phyloP scores from a whole-genome alignment of 2,888 invertebrate species.

The Orthosia incerta region DNA sequence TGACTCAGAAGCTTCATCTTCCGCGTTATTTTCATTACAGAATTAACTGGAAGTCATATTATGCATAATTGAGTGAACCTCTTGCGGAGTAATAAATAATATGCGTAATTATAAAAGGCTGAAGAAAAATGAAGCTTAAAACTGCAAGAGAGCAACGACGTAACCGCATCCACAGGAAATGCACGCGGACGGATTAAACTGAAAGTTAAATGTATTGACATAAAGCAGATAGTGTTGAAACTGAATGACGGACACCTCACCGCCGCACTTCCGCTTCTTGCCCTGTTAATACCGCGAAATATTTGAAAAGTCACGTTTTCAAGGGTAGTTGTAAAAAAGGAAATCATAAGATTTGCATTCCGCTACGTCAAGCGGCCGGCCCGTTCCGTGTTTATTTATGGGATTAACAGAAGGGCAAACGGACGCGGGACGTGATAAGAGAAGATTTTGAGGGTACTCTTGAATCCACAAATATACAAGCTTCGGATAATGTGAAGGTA shows the following conservation, averaged over 20 bases:
- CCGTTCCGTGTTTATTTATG: conserved; percentile 79
- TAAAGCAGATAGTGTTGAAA: conserved; percentile 64
- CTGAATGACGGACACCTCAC: conserved; percentile 53
- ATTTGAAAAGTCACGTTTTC: conserved; percentile 79
- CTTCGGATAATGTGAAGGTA: conserved; percentile 56
- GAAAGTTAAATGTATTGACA: conserved; percentile 61
- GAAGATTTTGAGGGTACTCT: conserved; percentile 63
- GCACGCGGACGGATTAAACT: conserved; percentile 55
- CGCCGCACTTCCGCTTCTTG: conserved; percentile 72
- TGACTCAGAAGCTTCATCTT: conserved; percentile 26
- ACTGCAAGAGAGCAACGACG: conserved; percentile 13
- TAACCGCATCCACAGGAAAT: conserved; percentile 33
- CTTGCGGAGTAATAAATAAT: conserved; percentile 57
- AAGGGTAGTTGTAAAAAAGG: conserved; percentile 77
- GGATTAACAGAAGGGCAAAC: conserved; percentile 77
- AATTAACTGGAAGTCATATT: conserved; percentile 41
- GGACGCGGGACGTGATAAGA: conserved; percentile 69
- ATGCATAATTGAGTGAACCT: conserved; percentile 47
- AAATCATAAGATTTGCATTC: conserved; percentile 74
- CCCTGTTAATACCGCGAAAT: conserved; percentile 63
- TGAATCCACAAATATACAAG: conserved; percentile 49
- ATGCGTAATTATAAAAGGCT: conserved; percentile 47
- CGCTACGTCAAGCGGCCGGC: conserved; percentile 43
- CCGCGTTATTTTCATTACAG: conserved; percentile 48
- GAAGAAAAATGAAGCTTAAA: conserved; percentile 28